phyloP scores from a whole-genome alignment of 1,140 invertebrate species.

The Laupala kohalensis region DNA sequence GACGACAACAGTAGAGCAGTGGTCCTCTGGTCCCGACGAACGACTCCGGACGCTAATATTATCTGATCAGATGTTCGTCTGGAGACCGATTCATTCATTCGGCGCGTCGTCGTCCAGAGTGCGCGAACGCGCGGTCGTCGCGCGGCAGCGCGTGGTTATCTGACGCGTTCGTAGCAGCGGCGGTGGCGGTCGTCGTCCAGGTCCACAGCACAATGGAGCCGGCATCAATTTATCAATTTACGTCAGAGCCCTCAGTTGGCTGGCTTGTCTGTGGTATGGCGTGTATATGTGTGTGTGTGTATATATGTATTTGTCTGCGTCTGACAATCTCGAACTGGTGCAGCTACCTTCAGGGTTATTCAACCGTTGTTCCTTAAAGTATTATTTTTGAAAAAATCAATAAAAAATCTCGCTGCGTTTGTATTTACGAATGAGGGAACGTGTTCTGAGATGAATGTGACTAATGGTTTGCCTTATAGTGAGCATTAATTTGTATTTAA shows the following conservation, averaged over 20 bases:
- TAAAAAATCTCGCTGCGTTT: too few relatives aligned
- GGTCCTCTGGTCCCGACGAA: too few relatives aligned
- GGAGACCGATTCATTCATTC: background rate
- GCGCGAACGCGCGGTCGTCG: background rate
- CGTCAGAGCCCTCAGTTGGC: background rate
- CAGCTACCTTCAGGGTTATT: background rate
- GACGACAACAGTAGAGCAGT: too few relatives aligned
- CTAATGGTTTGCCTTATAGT: background rate
- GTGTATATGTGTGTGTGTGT: background rate
- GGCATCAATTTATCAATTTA: background rate
- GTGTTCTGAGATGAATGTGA: background rate
- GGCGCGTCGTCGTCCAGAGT: background rate
- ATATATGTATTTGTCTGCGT: background rate
- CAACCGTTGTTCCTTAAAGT: background rate
- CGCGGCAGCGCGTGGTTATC: background rate
- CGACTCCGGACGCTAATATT: background rate
- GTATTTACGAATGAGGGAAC: too few relatives aligned
- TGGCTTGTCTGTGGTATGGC: background rate
- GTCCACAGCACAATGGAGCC: background rate
- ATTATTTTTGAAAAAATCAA: too few relatives aligned
- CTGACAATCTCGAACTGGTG: too few relatives aligned
- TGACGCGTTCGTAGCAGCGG: background rate
- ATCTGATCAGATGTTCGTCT: background rate
- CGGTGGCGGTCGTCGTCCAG: background rate
- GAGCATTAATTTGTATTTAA: background rate